Percentiles rank a stretch among this genome's conserved stretches.
Evolutionary conservation across 2,797 vertebrate genomes (phyloP).

Genomic region (Sylvilagus floridanus): DNA sequence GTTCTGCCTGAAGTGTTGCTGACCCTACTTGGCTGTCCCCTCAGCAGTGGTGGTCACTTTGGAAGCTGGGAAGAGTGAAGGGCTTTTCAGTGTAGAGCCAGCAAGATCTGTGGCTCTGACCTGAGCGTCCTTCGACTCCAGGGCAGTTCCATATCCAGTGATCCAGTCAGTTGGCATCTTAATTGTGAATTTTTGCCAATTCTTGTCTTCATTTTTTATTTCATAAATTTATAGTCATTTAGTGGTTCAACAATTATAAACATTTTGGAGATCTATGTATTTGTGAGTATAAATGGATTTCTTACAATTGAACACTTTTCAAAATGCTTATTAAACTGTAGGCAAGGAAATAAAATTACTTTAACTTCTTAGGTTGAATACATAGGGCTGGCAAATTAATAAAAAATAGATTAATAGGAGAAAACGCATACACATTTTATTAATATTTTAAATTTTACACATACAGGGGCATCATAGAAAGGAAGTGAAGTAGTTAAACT

Average conservation of each 20-base stretch:
- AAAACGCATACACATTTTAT: not conserved
- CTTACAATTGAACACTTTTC: not conserved
- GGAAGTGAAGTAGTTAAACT: not conserved
- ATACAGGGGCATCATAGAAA: not conserved
- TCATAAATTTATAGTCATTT: not conserved
- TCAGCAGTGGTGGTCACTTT: too few relatives aligned
- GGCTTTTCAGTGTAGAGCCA: too few relatives aligned
- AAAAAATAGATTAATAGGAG: not conserved
- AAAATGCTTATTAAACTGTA: not conserved
- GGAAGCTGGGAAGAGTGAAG: too few relatives aligned
- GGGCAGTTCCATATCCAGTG: too few relatives aligned
- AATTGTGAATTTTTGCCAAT: not conserved
- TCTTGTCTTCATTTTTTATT: not conserved
- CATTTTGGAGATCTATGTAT: not conserved
- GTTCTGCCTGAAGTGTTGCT: too few relatives aligned
- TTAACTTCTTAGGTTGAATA: not conserved
- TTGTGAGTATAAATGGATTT: not conserved
- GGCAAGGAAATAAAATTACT: not conserved
- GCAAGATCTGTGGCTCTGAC: too few relatives aligned
- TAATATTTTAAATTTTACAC: conserved; percentile 22
- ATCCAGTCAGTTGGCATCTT: not conserved
- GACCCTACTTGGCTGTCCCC: too few relatives aligned
- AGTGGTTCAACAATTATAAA: not conserved
- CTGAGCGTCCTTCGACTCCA: too few relatives aligned
- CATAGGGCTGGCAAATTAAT: not conserved